Base-by-base conservation (phyloP, 2,797 vertebrate genomes). In the Halcyon smyrnensis region DNA sequence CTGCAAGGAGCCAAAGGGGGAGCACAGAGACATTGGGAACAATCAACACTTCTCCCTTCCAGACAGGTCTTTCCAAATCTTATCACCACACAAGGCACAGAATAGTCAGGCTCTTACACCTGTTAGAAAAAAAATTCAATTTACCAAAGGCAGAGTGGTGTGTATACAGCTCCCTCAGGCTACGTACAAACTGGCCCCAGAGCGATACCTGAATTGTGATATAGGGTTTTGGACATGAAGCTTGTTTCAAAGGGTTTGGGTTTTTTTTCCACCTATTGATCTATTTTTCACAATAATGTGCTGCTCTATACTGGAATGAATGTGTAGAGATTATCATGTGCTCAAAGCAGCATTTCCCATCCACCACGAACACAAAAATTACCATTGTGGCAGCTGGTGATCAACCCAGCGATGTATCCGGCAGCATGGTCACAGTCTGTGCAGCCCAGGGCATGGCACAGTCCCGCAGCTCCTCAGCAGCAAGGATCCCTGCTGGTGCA, bases 401-500 rank as follows among this genome's bases (percentile, higher is more conserved):
- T 11, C 0, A 0, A 6, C 24, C 6, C 8, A 43, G n/a, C 17
- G 3, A 7, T 36, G 69, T 11, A 28, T 25, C 9, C 3, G 8
- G 39, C 48, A 68, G 37, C n/a, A 27, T 0, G 2, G 36, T 37
- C 56, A 28, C 11, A 21, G 19, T 5, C 12, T 23, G 20, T 36
- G 23, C 27, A 20, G 25, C 15, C 34, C 8, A 0, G 36, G 37
- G 7, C 12, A 2, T 0, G 2, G 51, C 5, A 14, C 7, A 15
- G 30, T 37, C 3, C 0, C 0, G 45, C 28, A 75, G 67, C 39
- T 21, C 4, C 12, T 9, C 19, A 34, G 37, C 17, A 30, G 7
- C 0, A 0, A 36, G 28, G 19, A 19, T 65, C 12, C n/a, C 34
- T 21, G 0, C 0, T 0, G 14, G 8, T 15, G 2, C 23, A 7